A percentile compares a stretch with the other conserved stretches of the same genome.
These are phyloP conservation scores for Aulostomus chinensis DNA, from an alignment of 2,797 vertebrate species.

Conservation along the genomic window DNA sequence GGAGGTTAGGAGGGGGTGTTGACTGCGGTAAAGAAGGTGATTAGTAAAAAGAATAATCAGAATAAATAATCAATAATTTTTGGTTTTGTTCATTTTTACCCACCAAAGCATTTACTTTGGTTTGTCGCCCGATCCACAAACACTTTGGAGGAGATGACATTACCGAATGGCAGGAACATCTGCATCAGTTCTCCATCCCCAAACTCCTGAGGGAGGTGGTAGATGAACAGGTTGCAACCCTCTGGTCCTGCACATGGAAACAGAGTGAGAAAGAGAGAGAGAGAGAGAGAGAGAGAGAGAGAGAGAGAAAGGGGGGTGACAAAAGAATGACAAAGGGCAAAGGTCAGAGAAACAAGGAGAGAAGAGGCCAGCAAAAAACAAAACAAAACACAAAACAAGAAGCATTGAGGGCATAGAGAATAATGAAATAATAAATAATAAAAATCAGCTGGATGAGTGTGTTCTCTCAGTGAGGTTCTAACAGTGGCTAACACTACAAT, in stretches of 20 bases:
- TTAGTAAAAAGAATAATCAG: conserved; percentile 76
- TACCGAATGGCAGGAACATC: conserved; percentile 99
- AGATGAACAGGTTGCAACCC: conserved; percentile 99
- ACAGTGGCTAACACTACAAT: too few relatives aligned
- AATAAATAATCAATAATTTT: conserved; percentile 81
- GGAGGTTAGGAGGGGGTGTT: conserved; percentile 49
- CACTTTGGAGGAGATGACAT: conserved; percentile 99
- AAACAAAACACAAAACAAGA: too few relatives aligned
- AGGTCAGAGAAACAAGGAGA: conserved; percentile 28
- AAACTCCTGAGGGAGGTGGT: conserved; percentile 99
- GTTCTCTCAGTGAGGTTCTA: too few relatives aligned
- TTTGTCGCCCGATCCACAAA: conserved; percentile 99
- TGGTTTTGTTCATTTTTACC: conserved; percentile 90
- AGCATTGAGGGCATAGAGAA: too few relatives aligned
- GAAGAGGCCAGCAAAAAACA: background rate
- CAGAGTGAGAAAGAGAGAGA: conserved; percentile 46
- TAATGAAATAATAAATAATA: too few relatives aligned
- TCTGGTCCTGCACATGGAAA: conserved; percentile 88
- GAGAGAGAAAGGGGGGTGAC: conserved; percentile 10
- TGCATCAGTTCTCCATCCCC: conserved; percentile 99
- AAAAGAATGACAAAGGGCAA: conserved; percentile 29
- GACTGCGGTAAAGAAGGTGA: conserved; percentile 79
- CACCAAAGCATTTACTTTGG: conserved; percentile 99
- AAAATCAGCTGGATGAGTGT: too few relatives aligned
- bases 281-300: conserved; percentile 19